phyloP scores from a whole-genome alignment of 2,113 vertebrate genomes.

The Phrynocephalus versicolor region DNA sequence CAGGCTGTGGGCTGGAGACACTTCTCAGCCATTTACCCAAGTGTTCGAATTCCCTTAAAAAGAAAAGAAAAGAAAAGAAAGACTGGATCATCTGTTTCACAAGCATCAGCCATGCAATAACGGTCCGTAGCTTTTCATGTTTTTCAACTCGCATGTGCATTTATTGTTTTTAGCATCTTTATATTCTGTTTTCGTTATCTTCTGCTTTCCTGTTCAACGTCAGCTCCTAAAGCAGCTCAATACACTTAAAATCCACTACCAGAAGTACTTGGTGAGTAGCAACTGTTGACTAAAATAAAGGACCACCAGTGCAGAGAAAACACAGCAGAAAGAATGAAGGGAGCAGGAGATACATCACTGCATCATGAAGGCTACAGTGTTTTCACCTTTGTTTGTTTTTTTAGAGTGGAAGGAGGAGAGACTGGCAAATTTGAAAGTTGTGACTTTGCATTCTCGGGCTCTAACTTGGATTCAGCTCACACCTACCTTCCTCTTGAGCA shows the following conservation, averaged over 20 bases:
- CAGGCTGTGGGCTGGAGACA: conserved; percentile 86
- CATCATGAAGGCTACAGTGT: neutral
- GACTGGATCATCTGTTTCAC: conserved; percentile 72
- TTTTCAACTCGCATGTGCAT: neutral
- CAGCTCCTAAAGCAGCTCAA: neutral
- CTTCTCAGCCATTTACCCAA: conserved; percentile 73
- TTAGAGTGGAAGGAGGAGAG: neutral
- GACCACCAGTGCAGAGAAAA: neutral
- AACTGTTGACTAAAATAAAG: neutral
- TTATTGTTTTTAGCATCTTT: neutral
- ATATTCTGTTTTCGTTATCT: neutral
- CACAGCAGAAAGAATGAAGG: neutral
- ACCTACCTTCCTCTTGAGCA: neutral
- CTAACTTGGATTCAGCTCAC: neutral
- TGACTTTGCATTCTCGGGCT: neutral
- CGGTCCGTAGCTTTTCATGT: neutral
- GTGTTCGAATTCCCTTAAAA: conserved; percentile 44
- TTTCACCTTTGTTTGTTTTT: too few species aligned
- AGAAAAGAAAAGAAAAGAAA: too few species aligned
- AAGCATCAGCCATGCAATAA: conserved; percentile 70
- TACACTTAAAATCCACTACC: neutral
- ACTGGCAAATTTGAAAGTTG: neutral
- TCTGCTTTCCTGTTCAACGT: too few species aligned
- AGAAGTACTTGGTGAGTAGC: neutral
- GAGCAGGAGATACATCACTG: neutral